Conservation (phyloP, 2,797 vertebrate species). For the Pangasius macronema region DNA sequence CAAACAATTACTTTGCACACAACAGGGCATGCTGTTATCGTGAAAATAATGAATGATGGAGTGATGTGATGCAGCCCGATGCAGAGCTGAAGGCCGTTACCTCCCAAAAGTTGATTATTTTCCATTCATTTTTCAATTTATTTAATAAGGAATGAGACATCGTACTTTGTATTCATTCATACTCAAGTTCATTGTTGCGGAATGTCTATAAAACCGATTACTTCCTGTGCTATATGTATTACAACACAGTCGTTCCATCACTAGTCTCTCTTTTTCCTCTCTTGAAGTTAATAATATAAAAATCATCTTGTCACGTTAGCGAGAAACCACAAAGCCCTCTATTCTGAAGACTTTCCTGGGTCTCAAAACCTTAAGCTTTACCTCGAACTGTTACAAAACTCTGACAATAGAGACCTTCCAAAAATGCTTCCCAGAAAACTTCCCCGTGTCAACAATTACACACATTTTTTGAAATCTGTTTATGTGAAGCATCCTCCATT, state of each 20-base stretch:
- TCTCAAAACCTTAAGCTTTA: neutral
- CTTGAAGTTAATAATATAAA: neutral
- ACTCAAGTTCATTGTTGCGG: neutral
- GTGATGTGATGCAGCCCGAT: neutral
- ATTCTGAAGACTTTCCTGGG: neutral
- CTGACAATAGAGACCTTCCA: neutral
- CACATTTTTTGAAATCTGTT: neutral
- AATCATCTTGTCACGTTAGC: neutral
- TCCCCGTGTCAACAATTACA: neutral
- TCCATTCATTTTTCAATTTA: neutral
- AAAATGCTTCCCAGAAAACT: neutral
- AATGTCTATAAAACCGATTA: neutral
- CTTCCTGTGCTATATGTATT: neutral
- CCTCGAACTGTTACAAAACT: neutral
- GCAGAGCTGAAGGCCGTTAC: neutral
- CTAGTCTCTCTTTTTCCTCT: neutral
- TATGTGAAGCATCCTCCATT: neutral
- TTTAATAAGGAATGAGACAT: neutral
- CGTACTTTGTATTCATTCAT: neutral
- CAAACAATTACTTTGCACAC: neutral
- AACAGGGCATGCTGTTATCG: neutral
- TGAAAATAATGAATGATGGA: neutral
- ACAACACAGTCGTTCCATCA: neutral
- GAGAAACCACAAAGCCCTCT: neutral
- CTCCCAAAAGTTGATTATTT: neutral